Percentiles rank a stretch among this genome's conserved stretches.
Evolutionary conservation across 1,140 invertebrate genomes (phyloP).

Genomic region (Drosophila albomicans): DNA sequence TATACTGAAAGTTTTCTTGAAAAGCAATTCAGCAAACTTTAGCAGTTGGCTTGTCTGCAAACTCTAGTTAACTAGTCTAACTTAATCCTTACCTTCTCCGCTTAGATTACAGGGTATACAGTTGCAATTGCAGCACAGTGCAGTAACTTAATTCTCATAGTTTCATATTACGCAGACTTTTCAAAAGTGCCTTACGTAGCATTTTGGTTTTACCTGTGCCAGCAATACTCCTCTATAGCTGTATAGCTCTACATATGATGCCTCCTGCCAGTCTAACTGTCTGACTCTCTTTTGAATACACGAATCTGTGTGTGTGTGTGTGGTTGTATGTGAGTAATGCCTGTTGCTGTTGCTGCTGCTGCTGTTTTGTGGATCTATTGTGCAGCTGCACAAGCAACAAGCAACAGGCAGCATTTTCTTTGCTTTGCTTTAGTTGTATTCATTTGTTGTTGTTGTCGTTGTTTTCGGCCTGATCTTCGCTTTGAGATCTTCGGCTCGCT

Average conservation of each 20-base stretch:
- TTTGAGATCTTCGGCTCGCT: slow-evolving; percentile 61
- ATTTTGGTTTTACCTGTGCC: slow-evolving; percentile 44
- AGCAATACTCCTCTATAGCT: slow-evolving; percentile 10
- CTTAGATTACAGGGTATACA: slow-evolving; percentile 31
- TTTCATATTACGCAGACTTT: slow-evolving; percentile 47
- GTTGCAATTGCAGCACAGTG: slow-evolving; percentile 17
- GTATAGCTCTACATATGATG: slow-evolving; percentile 25
- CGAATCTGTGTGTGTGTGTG: slow-evolving; percentile 11
- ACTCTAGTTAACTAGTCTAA: too few relatives aligned
- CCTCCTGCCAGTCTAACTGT: slow-evolving; percentile 48
- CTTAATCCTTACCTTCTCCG: neutral
- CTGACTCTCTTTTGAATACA: neutral
- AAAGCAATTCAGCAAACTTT: too few relatives aligned
- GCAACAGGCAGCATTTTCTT: slow-evolving; percentile 52
- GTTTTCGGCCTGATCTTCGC: slow-evolving; percentile 65
- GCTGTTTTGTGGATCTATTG: slow-evolving; percentile 41
- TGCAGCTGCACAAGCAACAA: slow-evolving; percentile 66
- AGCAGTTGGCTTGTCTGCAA: too few relatives aligned
- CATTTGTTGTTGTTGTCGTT: slow-evolving; percentile 16
- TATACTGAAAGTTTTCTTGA: too few relatives aligned
- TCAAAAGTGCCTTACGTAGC: slow-evolving; percentile 34
- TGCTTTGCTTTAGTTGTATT: slow-evolving; percentile 63
- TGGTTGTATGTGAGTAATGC: slow-evolving; percentile 20
- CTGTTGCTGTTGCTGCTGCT: slow-evolving; percentile 36
- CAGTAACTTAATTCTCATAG: slow-evolving; percentile 20